Conservation (phyloP, 1,140 invertebrate genomes). For the Steinernema feltiae region DNA sequence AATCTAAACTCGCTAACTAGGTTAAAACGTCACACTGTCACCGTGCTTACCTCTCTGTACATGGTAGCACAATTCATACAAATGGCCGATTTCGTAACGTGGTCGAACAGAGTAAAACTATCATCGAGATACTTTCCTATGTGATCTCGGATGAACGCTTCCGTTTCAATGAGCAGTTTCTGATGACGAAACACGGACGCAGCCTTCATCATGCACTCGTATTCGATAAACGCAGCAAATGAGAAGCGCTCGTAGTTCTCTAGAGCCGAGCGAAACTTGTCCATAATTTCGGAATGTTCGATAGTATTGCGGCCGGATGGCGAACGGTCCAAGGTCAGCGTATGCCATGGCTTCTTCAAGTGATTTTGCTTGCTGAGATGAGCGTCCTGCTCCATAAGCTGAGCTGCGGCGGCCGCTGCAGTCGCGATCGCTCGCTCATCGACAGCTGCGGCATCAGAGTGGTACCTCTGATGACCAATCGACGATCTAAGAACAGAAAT, state of each 20-base stretch:
- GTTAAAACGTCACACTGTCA: neutral
- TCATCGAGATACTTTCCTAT: conserved; percentile 56
- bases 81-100: conserved; percentile 46
- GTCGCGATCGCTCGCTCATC: conserved; percentile 24
- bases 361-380: conserved; percentile 20
- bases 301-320: neutral
- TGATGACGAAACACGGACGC: conserved; percentile 38
- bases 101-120: conserved; percentile 48
- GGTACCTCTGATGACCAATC: conserved; percentile 51
- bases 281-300: conserved; percentile 30
- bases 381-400: conserved; percentile 20
- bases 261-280: conserved; percentile 41
- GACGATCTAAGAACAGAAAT: conserved; percentile 13
- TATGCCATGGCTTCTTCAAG: conserved; percentile 28
- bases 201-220: conserved; percentile 51
- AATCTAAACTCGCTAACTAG: conserved; percentile 51
- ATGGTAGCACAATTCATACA: conserved; percentile 46
- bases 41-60: conserved; percentile 41
- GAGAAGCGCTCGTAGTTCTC: conserved; percentile 52
- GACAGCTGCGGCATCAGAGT: conserved; percentile 46
- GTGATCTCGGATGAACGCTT: conserved; percentile 52
- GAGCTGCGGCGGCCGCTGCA: neutral
- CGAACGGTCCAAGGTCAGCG: neutral
- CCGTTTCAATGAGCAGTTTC: conserved; percentile 45
- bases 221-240: conserved; percentile 49